These are phyloP conservation scores for Macrochelys suwanniensis DNA, from an alignment of 2,797 vertebrate species.

Conservation along the genomic window DNA sequence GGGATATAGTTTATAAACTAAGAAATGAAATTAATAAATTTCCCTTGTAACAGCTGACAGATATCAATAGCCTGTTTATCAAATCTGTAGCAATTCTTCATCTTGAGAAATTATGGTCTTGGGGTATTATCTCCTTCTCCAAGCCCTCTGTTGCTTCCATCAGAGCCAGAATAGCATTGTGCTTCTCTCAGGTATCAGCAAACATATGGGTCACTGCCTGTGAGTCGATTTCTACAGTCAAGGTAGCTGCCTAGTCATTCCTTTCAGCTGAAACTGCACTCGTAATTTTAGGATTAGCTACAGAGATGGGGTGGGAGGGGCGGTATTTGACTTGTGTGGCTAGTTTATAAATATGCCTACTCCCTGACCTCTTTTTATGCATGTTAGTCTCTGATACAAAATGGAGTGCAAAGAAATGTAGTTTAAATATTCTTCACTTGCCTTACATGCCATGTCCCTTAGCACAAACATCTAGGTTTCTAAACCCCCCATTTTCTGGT, in stretches of 20 bases:
- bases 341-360: neutral
- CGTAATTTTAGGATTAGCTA: slow-evolving; percentile 33
- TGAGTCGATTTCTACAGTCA: slow-evolving; percentile 9
- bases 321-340: neutral
- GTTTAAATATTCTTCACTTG: neutral
- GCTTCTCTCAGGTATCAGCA: neutral
- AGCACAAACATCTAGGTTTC: slow-evolving; percentile 6
- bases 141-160: neutral
- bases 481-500: neutral
- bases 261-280: slow-evolving; percentile 28
- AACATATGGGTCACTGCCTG: neutral
- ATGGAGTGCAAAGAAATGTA: neutral
- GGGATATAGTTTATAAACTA: slow-evolving; percentile 5
- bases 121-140: slow-evolving; percentile 9
- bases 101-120: slow-evolving; percentile 1
- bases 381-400: neutral
- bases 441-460: neutral
- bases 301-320: neutral
- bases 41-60: neutral
- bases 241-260: neutral
- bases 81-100: neutral
- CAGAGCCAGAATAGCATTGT: neutral
- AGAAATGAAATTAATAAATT: slow-evolving; percentile 29
- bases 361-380: neutral
- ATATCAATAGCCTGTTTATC: neutral